These are phyloP conservation scores for Forbesichthys papilliferus DNA, from an alignment of 2,113 vertebrate species.

Conservation along the genomic window DNA sequence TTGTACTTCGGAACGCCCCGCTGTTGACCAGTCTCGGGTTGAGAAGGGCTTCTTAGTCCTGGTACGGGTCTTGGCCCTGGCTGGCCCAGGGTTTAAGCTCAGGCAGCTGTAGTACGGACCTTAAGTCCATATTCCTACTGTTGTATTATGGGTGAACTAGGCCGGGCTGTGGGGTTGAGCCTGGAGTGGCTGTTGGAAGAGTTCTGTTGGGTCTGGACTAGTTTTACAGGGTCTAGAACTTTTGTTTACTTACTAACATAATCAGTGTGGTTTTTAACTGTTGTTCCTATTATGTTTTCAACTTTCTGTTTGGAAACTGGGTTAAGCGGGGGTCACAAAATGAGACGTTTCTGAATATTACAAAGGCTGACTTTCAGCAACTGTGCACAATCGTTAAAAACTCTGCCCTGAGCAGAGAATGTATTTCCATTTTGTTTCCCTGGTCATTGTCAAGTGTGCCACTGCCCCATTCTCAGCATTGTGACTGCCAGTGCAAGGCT, in stretches of 20 bases:
- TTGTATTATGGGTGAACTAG: conserved; percentile 41
- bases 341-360: conserved; percentile 62
- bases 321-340: conserved; percentile 49
- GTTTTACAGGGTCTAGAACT: conserved; percentile 64
- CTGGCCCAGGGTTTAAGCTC: conserved; percentile 68
- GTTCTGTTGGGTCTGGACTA: conserved; percentile 32
- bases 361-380: conserved; percentile 48
- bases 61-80: conserved; percentile 62
- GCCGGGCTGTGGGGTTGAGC: conserved; percentile 38
- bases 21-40: conserved; percentile 40
- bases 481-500: conserved; percentile 50
- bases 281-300: conserved; percentile 35
- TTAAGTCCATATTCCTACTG: conserved; percentile 46
- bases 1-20: conserved; percentile 18
- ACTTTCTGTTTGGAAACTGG: conserved; percentile 52
- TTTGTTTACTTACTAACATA: conserved; percentile 52
- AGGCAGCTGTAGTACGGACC: conserved; percentile 64
- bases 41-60: conserved; percentile 12
- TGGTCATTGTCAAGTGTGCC: conserved; percentile 20
- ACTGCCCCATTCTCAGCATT: conserved; percentile 46
- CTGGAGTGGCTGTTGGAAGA: conserved; percentile 29
- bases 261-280: conserved; percentile 42
- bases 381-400: conserved; percentile 49
- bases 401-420: conserved; percentile 35
- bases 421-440: conserved; percentile 10